These are phyloP conservation scores for Melospiza melodia DNA, from an alignment of 2,113 vertebrate species.

Conservation along the genomic window DNA sequence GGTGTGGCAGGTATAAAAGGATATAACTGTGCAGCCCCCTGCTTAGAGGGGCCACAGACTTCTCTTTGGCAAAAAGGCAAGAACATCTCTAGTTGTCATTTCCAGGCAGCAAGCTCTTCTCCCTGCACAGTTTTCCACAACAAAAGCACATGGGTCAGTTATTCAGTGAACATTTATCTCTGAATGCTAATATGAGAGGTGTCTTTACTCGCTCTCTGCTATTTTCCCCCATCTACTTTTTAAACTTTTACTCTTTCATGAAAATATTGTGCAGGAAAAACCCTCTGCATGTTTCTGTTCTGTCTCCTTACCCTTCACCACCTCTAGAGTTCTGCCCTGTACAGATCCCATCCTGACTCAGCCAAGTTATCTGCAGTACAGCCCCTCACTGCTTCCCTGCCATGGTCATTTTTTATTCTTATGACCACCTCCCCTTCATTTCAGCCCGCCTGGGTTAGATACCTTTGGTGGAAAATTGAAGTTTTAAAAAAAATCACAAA, in stretches of 20 bases:
- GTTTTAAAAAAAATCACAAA: background rate
- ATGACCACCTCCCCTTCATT: background rate
- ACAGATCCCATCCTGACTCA: background rate
- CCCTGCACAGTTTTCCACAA: background rate
- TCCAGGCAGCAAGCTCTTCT: background rate
- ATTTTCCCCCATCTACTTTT: background rate
- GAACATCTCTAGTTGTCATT: background rate
- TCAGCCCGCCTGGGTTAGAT: background rate
- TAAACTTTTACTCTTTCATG: background rate
- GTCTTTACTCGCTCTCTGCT: background rate
- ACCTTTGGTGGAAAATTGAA: background rate
- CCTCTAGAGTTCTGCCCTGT: background rate
- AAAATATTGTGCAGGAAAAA: background rate
- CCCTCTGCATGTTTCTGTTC: background rate
- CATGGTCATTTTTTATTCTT: background rate
- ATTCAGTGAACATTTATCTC: background rate
- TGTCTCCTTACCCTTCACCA: accelerated
- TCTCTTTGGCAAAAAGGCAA: background rate
- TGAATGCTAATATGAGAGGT: background rate
- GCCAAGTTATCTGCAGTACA: background rate
- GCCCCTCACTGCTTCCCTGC: background rate
- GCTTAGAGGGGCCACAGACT: background rate
- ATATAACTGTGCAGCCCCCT: background rate
- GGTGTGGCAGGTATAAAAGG: background rate
- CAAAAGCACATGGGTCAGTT: accelerated